phyloP scores from a whole-genome alignment of 2,888 invertebrate species.

The Aporophyla lueneburgensis region DNA sequence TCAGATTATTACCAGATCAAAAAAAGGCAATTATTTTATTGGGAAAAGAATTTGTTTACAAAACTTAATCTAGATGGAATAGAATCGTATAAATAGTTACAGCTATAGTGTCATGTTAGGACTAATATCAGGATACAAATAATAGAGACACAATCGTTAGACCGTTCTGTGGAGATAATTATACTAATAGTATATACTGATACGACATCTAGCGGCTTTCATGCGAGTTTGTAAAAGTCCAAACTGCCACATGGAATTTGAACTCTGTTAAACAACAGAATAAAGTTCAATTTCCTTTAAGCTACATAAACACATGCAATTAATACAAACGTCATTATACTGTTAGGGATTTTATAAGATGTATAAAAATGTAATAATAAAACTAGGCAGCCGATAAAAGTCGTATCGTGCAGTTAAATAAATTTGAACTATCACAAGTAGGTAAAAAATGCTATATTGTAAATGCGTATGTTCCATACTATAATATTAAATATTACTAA shows the following conservation, averaged over 20 bases:
- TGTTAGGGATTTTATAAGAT: constrained; percentile 5
- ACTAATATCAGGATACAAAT: constrained; percentile 62
- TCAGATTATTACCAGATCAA: constrained; percentile 55
- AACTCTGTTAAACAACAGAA: neutral
- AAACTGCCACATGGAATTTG: constrained; percentile 13
- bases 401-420: constrained; percentile 67
- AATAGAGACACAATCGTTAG: constrained; percentile 33
- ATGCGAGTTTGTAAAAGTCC: neutral
- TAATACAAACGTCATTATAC: constrained; percentile 28
- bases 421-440: constrained; percentile 78
- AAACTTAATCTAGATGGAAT: constrained; percentile 67
- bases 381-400: constrained; percentile 30
- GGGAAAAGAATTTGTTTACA: constrained; percentile 52
- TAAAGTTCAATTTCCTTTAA: constrained; percentile 11
- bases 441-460: constrained; percentile 83
- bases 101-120: constrained; percentile 70
- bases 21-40: constrained; percentile 35
- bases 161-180: constrained; percentile 28
- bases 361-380: constrained; percentile 16
- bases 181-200: constrained; percentile 44
- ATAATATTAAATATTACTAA: constrained; percentile 65
- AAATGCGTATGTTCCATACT: constrained; percentile 77
- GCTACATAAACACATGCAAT: neutral
- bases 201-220: constrained; percentile 42
- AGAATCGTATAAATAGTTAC: constrained; percentile 70